Conservation (phyloP, 2,113 vertebrate species). For the Pycnonotus jocosus region DNA sequence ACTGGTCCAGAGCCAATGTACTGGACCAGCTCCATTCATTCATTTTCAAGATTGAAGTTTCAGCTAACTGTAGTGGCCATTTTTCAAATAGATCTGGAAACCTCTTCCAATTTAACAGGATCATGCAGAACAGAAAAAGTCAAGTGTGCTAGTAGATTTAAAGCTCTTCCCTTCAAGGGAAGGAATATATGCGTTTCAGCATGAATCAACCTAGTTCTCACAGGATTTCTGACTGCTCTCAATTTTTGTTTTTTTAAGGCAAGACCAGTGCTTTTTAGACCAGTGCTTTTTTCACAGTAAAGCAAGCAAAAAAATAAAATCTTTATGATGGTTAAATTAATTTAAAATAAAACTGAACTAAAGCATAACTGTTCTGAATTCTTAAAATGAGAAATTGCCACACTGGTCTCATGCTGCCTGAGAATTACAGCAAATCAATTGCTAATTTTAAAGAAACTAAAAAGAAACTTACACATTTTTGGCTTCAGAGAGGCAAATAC, state of each 20-base stretch:
- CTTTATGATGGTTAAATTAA: not conserved
- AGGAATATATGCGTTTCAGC: slow-evolving; percentile 47
- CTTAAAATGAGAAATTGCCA: slow-evolving; percentile 13
- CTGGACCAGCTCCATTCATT: slow-evolving; percentile 88
- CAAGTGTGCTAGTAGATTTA: slow-evolving; percentile 58
- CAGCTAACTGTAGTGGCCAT: slow-evolving; percentile 78
- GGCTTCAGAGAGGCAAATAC: slow-evolving; percentile 28
- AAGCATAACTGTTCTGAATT: not conserved
- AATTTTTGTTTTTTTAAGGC: not conserved
- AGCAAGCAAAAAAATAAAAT: not conserved
- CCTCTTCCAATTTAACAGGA: slow-evolving; percentile 69
- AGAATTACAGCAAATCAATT: not conserved
- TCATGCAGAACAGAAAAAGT: slow-evolving; percentile 62
- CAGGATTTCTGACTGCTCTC: not conserved
- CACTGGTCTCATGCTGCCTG: not conserved
- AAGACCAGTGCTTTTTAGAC: slow-evolving; percentile 27
- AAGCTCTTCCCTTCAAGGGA: slow-evolving; percentile 37
- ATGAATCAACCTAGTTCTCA: slow-evolving; percentile 11
- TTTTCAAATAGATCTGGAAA: slow-evolving; percentile 75
- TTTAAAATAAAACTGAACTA: slow-evolving; percentile 39
- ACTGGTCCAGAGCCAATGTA: slow-evolving; percentile 91
- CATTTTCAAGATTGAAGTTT: slow-evolving; percentile 80
- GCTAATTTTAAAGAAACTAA: slow-evolving; percentile 38
- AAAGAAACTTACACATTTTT: slow-evolving; percentile 50
- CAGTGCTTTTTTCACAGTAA: slow-evolving; percentile 35